phyloP scores from a whole-genome alignment of 2,113 vertebrate genomes.

The Carettochelys insculpta region DNA sequence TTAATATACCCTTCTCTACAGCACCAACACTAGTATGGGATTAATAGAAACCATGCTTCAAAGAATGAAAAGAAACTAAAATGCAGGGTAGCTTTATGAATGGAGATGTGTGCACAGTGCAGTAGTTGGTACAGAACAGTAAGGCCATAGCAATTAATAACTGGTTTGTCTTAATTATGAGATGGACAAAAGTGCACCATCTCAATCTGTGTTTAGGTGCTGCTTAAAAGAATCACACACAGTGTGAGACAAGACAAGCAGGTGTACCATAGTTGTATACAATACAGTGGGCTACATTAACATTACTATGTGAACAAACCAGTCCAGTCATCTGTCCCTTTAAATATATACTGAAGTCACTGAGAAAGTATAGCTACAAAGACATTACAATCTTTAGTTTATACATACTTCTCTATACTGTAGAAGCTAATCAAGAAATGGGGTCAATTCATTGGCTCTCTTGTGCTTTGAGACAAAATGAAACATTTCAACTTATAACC shows the following conservation, averaged over 20 bases:
- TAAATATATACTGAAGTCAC: slow-evolving; percentile 49
- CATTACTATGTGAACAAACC: slow-evolving; percentile 51
- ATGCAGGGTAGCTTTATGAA: slow-evolving; percentile 39
- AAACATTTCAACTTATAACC: slow-evolving; percentile 63
- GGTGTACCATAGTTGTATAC: slow-evolving; percentile 37
- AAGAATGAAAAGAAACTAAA: slow-evolving; percentile 62
- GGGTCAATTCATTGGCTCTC: slow-evolving; percentile 62
- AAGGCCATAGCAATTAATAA: slow-evolving; percentile 71
- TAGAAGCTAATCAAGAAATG: slow-evolving; percentile 65
- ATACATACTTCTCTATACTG: slow-evolving; percentile 27
- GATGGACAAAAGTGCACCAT: not conserved
- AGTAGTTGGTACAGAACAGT: slow-evolving; percentile 35
- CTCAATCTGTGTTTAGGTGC: slow-evolving; percentile 21
- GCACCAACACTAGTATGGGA: slow-evolving; percentile 65
- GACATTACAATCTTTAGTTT: slow-evolving; percentile 56
- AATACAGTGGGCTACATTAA: slow-evolving; percentile 38
- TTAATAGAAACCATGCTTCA: slow-evolving; percentile 67
- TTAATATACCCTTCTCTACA: slow-evolving; percentile 70
- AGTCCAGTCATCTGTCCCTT: slow-evolving; percentile 63
- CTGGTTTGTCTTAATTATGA: not conserved
- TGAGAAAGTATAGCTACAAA: slow-evolving; percentile 66
- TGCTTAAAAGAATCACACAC: slow-evolving; percentile 61
- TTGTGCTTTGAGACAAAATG: slow-evolving; percentile 67
- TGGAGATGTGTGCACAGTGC: slow-evolving; percentile 59
- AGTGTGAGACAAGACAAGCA: slow-evolving; percentile 67